Percentiles rank a stretch among this genome's conserved stretches.
Evolutionary conservation across 2,888 invertebrate species (phyloP).

Genomic region (Strigamia transsilvanica): DNA sequence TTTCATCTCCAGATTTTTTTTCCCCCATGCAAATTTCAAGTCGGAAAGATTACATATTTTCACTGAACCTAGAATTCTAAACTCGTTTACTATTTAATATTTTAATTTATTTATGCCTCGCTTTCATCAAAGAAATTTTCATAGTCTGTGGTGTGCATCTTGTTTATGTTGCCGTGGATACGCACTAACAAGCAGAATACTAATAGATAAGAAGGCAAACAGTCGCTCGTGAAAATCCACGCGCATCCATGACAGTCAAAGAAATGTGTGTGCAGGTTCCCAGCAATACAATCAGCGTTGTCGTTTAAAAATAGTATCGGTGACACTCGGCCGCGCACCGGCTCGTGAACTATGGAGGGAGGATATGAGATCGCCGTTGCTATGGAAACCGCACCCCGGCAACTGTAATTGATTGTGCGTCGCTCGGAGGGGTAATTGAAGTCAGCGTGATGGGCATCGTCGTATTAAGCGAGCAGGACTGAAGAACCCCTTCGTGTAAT

Average conservation of each 20-base stretch:
- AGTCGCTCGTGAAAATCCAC: neutral
- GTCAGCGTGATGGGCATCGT: conserved; percentile 52
- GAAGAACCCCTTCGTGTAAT: conserved; percentile 46
- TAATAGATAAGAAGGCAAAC: conserved; percentile 13
- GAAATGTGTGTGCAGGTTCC: conserved; percentile 18
- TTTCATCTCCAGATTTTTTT: neutral
- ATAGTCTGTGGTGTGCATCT: neutral
- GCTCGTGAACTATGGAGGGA: conserved; percentile 33
- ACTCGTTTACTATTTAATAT: neutral
- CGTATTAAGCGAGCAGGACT: conserved; percentile 50
- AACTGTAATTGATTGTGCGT: conserved; percentile 52
- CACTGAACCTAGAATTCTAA: neutral
- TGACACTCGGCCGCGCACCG: conserved; percentile 40
- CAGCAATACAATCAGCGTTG: conserved; percentile 42
- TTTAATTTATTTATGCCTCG: neutral
- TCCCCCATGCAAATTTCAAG: too few species aligned
- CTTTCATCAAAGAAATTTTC: neutral
- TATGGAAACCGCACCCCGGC: conserved; percentile 31
- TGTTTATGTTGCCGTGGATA: neutral
- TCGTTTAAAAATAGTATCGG: conserved; percentile 26
- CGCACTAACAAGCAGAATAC: conserved; percentile 7
- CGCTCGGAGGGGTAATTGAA: conserved; percentile 51
- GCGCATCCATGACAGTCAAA: conserved; percentile 38
- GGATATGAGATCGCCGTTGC: conserved; percentile 42
- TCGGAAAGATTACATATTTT: too few species aligned